Conservation (phyloP, 2,797 vertebrate genomes). For the Molossus alvarezi region DNA sequence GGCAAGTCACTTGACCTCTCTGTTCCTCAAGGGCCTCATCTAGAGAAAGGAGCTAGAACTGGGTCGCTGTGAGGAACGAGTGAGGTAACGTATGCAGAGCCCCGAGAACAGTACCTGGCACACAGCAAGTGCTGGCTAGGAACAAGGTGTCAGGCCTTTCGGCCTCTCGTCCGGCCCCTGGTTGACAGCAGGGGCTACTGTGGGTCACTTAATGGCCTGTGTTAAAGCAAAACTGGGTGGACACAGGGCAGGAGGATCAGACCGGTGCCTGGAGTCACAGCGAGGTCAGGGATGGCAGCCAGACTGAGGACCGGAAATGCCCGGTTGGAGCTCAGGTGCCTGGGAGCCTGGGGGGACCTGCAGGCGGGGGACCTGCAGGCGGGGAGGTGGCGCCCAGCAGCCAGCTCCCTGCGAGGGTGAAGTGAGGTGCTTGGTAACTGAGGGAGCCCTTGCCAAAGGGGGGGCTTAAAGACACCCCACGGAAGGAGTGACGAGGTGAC, state of each 20-base stretch:
- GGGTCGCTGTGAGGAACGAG: not conserved
- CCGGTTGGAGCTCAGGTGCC: not conserved
- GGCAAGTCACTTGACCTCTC: not conserved
- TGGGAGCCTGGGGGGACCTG: not conserved
- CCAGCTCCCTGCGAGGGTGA: not conserved
- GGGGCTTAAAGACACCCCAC: not conserved
- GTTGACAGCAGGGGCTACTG: not conserved
- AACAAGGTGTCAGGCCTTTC: not conserved
- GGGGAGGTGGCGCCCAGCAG: not conserved
- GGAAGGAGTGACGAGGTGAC: not conserved
- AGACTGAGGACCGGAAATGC: not conserved
- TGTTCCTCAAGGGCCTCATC: not conserved
- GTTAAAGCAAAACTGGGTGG: not conserved
- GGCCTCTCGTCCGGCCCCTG: not conserved
- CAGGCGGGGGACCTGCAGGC: not conserved
- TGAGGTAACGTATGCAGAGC: not conserved
- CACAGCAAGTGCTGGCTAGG: not conserved
- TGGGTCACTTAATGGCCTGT: not conserved
- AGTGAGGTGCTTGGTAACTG: accelerated
- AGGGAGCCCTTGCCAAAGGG: not conserved
- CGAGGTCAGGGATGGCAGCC: not conserved
- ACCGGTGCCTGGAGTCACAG: not conserved
- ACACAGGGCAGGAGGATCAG: not conserved
- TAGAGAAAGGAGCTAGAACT: not conserved
- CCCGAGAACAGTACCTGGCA: accelerated